Percentiles rank a stretch among this genome's conserved stretches.
Evolutionary conservation across 2,797 vertebrate genomes (phyloP).

Genomic region (Silurus aristotelis): DNA sequence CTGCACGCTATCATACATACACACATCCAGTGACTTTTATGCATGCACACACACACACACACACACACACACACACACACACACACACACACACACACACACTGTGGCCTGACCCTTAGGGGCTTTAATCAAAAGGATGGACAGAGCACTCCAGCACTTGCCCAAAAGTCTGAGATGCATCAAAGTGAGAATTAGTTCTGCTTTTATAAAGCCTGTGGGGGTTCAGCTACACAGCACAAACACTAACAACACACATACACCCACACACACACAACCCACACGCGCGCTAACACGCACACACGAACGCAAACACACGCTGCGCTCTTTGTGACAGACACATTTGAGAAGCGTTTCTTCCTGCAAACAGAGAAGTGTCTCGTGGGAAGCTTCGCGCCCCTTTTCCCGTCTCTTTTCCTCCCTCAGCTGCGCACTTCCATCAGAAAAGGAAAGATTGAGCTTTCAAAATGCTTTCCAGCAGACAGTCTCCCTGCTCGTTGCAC

Average conservation of each 20-base stretch:
- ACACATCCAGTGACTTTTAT: conserved; percentile 3
- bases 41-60: neutral
- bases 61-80: conserved; percentile 12
- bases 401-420: neutral
- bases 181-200: conserved; percentile 37
- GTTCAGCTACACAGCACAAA: conserved; percentile 2
- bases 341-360: conserved; percentile 19
- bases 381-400: conserved; percentile 3
- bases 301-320: neutral
- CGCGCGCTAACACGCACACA: neutral
- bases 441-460: neutral
- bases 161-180: conserved; percentile 17
- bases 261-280: too few relatives aligned
- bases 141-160: conserved; percentile 10
- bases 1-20: neutral
- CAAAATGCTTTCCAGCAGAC: conserved; percentile 5
- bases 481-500: neutral
- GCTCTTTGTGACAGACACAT: conserved; percentile 34
- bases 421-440: conserved; percentile 16
- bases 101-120: neutral
- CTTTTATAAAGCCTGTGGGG: conserved; percentile 8
- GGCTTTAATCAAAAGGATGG: conserved; percentile 17
- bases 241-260: neutral
- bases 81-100: conserved; percentile 6
- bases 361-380: conserved; percentile 19